Percentiles rank a stretch among this genome's conserved stretches.
Conservation (phyloP, 2,113 vertebrate genomes). For the Sinocyclocheilus rhinocerous region DNA sequence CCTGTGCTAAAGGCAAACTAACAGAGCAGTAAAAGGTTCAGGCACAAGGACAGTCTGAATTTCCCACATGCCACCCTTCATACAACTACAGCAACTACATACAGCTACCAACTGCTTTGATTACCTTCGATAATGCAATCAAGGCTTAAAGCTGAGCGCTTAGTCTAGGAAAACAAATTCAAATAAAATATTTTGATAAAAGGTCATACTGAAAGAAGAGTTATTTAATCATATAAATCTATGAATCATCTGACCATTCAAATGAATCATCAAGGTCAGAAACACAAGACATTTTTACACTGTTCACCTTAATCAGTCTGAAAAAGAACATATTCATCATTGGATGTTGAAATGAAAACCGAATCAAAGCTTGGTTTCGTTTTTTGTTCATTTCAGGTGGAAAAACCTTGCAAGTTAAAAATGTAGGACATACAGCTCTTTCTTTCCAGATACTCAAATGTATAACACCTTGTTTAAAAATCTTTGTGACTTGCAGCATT, state of each 20-base stretch:
- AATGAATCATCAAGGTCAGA: background rate
- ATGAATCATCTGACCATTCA: background rate
- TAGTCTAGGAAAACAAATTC: background rate
- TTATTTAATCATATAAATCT: background rate
- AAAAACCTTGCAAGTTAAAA: background rate
- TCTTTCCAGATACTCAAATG: background rate
- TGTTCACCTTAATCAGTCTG: slow-evolving; percentile 18
- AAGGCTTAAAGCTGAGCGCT: background rate
- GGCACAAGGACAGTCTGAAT: background rate
- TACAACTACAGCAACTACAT: background rate
- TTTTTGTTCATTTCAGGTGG: background rate
- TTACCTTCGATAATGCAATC: slow-evolving; percentile 23
- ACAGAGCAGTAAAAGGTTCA: background rate
- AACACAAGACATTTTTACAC: background rate
- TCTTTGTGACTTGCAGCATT: slow-evolving; percentile 4
- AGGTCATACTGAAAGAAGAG: background rate
- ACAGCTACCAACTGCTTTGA: background rate
- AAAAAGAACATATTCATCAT: background rate
- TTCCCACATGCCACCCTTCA: background rate
- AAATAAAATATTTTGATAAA: background rate
- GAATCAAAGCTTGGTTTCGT: background rate
- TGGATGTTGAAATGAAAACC: background rate
- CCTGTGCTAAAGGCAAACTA: background rate
- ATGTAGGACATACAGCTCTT: background rate
- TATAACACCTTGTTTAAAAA: background rate